phyloP scores from a whole-genome alignment of 2,888 invertebrate genomes.

The Drosophila nigritarsus region DNA sequence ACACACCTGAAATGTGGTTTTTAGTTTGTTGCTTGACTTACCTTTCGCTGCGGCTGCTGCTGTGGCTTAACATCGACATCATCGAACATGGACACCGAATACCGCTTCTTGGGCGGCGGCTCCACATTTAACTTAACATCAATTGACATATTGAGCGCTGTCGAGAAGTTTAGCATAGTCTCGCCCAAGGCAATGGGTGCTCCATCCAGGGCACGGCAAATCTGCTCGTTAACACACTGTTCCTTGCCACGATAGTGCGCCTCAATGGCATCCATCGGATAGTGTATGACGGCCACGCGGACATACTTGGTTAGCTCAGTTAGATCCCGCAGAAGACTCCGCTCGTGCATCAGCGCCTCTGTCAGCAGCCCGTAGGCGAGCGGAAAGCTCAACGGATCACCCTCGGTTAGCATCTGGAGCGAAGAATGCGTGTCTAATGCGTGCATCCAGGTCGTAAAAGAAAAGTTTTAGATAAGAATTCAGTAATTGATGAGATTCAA shows the following conservation, averaged over 20 bases:
- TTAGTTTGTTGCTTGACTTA: constrained; percentile 15
- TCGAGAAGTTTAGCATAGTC: constrained; percentile 69
- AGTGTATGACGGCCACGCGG: constrained; percentile 76
- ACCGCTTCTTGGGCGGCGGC: constrained; percentile 64
- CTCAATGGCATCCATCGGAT: constrained; percentile 70
- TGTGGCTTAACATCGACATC: constrained; percentile 72
- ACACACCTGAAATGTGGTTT: background rate
- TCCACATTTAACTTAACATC: constrained; percentile 56
- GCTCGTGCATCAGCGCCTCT: constrained; percentile 66
- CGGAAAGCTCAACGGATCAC: constrained; percentile 80
- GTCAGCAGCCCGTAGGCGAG: constrained; percentile 79
- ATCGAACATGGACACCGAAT: constrained; percentile 84
- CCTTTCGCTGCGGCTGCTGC: constrained; percentile 64
- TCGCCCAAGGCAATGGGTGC: constrained; percentile 60
- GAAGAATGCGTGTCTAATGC: constrained; percentile 59
- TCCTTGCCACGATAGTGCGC: constrained; percentile 65
- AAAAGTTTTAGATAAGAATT: background rate
- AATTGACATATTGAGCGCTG: constrained; percentile 63
- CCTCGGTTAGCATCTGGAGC: constrained; percentile 55
- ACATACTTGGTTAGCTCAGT: constrained; percentile 81
- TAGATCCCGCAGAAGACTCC: constrained; percentile 71
- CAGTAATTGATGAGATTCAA: too few relatives aligned
- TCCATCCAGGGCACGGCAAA: constrained; percentile 72
- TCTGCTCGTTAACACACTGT: constrained; percentile 73
- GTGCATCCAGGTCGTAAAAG: too few relatives aligned